phyloP scores from a whole-genome alignment of 2,888 invertebrate species.

The Ramazzottius varieornatus region DNA sequence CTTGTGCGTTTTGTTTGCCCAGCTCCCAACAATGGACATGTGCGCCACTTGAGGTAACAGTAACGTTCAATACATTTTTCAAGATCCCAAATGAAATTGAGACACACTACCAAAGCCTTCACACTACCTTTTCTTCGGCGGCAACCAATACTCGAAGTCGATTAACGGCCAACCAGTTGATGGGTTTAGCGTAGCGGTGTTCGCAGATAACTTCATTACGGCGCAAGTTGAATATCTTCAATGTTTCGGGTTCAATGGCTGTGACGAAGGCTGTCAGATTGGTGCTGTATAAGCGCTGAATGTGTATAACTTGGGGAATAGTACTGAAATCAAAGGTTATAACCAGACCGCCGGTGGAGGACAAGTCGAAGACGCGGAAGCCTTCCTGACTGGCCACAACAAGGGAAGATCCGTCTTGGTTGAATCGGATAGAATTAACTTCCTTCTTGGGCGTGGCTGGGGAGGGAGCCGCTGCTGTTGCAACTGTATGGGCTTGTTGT shows the following conservation, averaged over 20 bases:
- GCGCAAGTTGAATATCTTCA: neutral
- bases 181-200: neutral
- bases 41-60: too few species aligned
- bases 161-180: neutral
- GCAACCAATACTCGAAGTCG: neutral
- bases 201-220: neutral
- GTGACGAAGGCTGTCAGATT: neutral
- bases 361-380: neutral
- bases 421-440: neutral
- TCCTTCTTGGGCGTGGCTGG: too few species aligned
- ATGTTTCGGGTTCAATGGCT: neutral
- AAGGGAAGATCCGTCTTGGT: neutral
- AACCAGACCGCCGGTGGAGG: neutral
- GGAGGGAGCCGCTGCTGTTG: too few species aligned
- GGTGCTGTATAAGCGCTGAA: neutral
- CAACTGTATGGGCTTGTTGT: too few species aligned
- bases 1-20: too few species aligned
- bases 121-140: neutral
- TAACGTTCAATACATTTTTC: too few species aligned
- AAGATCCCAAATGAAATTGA: too few species aligned
- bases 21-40: too few species aligned
- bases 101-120: too few species aligned
- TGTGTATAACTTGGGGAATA: neutral
- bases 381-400: neutral
- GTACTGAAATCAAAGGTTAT: neutral